Evolutionary conservation across 2,797 vertebrate species (phyloP).

Genomic region (Sebastes variabilis): DNA sequence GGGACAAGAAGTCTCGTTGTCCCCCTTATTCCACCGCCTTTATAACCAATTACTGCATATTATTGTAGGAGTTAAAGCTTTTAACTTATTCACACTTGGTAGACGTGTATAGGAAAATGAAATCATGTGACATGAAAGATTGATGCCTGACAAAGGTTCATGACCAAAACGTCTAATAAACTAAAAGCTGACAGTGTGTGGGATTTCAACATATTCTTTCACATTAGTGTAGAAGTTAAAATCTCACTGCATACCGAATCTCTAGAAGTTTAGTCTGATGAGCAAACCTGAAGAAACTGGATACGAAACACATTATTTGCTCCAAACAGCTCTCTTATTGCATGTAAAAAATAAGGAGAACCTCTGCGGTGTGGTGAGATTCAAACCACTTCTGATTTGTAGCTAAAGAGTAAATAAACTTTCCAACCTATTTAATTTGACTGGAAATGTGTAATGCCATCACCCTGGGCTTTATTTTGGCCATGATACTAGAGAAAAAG

Average conservation of each 20-base stretch:
- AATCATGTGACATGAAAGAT: background rate
- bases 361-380: background rate
- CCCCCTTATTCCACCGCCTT: no score
- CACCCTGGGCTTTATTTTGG: background rate
- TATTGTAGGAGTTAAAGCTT: background rate
- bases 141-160: background rate
- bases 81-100: background rate
- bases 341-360: background rate
- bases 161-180: background rate
- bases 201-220: background rate
- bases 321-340: background rate
- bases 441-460: background rate
- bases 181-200: background rate
- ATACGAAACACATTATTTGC: background rate
- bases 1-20: no score
- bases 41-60: background rate
- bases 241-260: background rate
- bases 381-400: background rate
- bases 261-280: background rate
- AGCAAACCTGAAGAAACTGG: background rate
- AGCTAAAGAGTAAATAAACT: background rate
- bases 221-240: background rate
- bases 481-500: background rate
- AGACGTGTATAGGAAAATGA: background rate
- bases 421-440: background rate